Base-by-base conservation (phyloP, 2,888 invertebrate genomes). In the Quadriops clusia region DNA sequence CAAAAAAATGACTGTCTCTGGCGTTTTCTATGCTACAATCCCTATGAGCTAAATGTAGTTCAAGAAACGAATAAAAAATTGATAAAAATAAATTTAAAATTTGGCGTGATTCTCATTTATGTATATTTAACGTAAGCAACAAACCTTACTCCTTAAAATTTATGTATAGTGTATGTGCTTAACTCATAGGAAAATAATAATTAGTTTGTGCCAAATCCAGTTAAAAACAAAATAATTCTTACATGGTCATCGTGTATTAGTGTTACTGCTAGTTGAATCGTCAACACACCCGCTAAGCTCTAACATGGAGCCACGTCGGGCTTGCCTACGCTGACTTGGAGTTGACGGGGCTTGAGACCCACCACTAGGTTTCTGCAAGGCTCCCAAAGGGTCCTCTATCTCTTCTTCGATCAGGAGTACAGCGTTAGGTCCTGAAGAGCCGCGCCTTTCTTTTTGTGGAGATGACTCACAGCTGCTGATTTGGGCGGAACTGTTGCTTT, bases 261-360 rank as follows among this genome's bases (percentile, higher is more conserved):
- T 46, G 44, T 48, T 47, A 47, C 43, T 46, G 42, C 40, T 46
- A 33, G 33, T 33, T 20, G 42, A 41, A 36, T 43, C 42, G 45
- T 41, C 46, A 51, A 68, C 74, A 59, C 64, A 79, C 79, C 78
- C 77, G 50, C 76, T 79, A 29, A 85, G 65, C 56, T 86, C 85
- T 56, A 85, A 65, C 80, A 85, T 80, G 28, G 85, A 85, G 42
- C 83, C 82, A 45, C 83, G 68, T 47, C 84, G 67, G 40, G 74
- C 72, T 51, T 78, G 76, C 11, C 77, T 70, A 25, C 77, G 64
- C 51, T 77, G 74, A 42, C 70, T 72, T 25, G 76, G 70, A 29
- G 70, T 56, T 24, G 44, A 57, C 1, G 77, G 76, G 1, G 77
- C 72, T 14, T 74, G 74, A 16, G 75, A 67, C 2, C 74, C 71